Percentiles rank a stretch among this genome's conserved stretches.
Evolutionary conservation across 2,797 vertebrate species (phyloP).

Genomic region (Vireo griseus): DNA sequence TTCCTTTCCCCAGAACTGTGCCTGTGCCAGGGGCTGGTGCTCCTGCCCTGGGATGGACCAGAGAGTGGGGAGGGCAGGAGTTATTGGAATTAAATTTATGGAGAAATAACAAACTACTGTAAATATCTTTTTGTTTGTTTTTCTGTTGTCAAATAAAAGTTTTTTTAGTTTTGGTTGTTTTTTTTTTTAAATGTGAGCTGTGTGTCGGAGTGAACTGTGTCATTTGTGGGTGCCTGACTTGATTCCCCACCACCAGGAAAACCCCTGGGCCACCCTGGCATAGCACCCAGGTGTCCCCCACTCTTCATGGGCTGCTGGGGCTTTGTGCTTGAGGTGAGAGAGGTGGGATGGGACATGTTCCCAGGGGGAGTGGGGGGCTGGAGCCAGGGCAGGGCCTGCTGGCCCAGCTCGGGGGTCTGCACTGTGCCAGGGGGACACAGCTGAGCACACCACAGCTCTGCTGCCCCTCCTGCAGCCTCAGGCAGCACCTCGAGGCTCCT

Average conservation of each 20-base stretch:
- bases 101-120: conserved; percentile 74
- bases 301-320: neutral
- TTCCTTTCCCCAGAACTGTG: conserved; percentile 14
- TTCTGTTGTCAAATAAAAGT: conserved; percentile 74
- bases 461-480: neutral
- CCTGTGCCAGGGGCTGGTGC: neutral
- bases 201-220: neutral
- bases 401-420: rapidly evolving
- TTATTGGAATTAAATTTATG: conserved; percentile 37
- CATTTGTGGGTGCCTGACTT: neutral
- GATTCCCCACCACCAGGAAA: neutral
- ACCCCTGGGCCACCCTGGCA: too few relatives aligned
- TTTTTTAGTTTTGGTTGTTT: neutral
- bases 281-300: rapidly evolving
- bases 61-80: conserved; percentile 10
- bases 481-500: too few relatives aligned
- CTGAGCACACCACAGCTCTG: neutral
- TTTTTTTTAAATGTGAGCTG: neutral
- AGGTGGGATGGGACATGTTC: neutral
- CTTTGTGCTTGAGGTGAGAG: neutral
- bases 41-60: neutral
- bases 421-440: neutral
- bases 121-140: conserved; percentile 71
- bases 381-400: neutral
- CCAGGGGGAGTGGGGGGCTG: neutral